These are phyloP conservation scores for Triplophysa yarkandensis DNA, from an alignment of 2,797 vertebrate genomes.

Conservation along the genomic window DNA sequence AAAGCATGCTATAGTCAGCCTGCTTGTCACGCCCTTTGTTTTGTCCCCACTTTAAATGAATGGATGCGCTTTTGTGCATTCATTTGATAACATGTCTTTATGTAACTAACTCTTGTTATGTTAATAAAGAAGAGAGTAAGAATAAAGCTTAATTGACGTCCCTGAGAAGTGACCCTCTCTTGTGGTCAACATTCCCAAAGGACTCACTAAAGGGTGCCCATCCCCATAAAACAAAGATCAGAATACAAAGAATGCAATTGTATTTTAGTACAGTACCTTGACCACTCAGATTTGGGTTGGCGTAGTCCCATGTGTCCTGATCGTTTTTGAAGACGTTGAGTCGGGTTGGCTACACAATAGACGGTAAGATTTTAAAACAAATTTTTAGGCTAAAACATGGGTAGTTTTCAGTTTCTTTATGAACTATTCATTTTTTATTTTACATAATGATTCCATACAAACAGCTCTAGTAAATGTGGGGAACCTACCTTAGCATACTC, in stretches of 20 bases:
- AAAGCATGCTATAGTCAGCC: background rate
- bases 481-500: slow-evolving; percentile 92
- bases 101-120: background rate
- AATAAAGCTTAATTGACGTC: slow-evolving; percentile 28
- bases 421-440: background rate
- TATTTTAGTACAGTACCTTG: slow-evolving; percentile 80
- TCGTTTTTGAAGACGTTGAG: slow-evolving; percentile 98
- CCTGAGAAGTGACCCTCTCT: background rate
- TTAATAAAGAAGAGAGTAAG: slow-evolving; percentile 9
- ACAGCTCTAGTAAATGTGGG: background rate
- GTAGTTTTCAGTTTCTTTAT: background rate
- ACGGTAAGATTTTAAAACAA: background rate
- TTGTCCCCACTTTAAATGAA: slow-evolving; percentile 2
- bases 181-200: slow-evolving; percentile 9
- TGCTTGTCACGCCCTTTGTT: background rate
- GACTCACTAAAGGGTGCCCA: slow-evolving; percentile 27
- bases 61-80: background rate
- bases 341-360: slow-evolving; percentile 82
- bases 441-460: background rate
- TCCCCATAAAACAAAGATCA: slow-evolving; percentile 20
- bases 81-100: background rate
- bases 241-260: background rate
- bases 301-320: slow-evolving; percentile 97
- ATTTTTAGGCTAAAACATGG: no score
- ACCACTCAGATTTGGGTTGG: slow-evolving; percentile 90